phyloP scores from a whole-genome alignment of 2,797 vertebrate species.

The Peromyscus nudipes region DNA sequence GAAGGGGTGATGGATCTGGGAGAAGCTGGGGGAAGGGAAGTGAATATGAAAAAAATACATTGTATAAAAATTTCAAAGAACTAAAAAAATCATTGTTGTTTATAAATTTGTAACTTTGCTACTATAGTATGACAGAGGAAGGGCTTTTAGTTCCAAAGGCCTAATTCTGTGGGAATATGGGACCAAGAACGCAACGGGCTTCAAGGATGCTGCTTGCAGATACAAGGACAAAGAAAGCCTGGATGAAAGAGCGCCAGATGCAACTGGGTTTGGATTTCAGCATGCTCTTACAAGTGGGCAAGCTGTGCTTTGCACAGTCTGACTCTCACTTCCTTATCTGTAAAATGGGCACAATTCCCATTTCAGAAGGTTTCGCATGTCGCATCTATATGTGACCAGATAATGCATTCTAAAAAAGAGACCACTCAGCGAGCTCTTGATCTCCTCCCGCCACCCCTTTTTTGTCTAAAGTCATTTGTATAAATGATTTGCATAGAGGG shows the following conservation, averaged over 20 bases:
- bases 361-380: neutral
- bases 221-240: neutral
- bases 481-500: conserved; percentile 28
- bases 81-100: neutral
- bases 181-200: neutral
- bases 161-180: neutral
- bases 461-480: conserved; percentile 54
- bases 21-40: neutral
- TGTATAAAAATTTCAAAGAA: neutral
- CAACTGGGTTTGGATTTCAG: neutral
- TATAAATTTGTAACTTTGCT: conserved; percentile 9
- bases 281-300: neutral
- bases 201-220: neutral
- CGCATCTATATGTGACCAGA: neutral
- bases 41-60: neutral
- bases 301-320: conserved; percentile 19
- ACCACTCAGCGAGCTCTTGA: neutral
- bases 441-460: neutral
- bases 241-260: neutral
- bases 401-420: neutral
- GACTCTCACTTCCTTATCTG: conserved; percentile 31
- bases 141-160: neutral
- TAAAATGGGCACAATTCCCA: conserved; percentile 20
- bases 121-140: neutral
- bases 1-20: neutral